A percentile compares a stretch with the other conserved stretches of the same genome.
These are phyloP conservation scores for Rhinogobius similis DNA, from an alignment of 2,113 vertebrate species.

Conservation along the genomic window DNA sequence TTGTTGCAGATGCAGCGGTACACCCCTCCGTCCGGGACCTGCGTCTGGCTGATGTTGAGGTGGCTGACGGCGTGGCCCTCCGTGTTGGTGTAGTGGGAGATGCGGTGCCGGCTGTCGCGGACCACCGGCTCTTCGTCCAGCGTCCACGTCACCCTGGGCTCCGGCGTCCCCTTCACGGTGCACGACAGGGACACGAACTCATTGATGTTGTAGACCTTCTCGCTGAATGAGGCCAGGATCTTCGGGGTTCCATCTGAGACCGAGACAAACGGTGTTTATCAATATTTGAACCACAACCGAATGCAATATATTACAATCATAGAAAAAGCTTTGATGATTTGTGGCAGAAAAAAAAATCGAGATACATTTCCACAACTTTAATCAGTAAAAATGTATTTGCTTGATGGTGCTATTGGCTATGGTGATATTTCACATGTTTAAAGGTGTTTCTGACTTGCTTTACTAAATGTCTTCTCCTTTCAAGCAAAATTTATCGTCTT, in stretches of 20 bases:
- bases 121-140: constrained; percentile 92
- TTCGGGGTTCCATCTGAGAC: constrained; percentile 95
- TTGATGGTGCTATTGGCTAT: too few species aligned
- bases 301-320: not conserved
- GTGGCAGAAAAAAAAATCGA: too few species aligned
- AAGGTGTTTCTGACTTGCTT: too few species aligned
- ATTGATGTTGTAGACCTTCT: constrained; percentile 94
- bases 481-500: too few species aligned
- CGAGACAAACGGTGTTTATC: not conserved
- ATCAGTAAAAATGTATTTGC: too few species aligned
- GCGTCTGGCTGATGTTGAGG: constrained; percentile 94
- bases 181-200: constrained; percentile 95
- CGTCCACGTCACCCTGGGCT: constrained; percentile 91
- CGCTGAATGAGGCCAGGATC: constrained; percentile 95
- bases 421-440: too few species aligned
- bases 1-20: constrained; percentile 99
- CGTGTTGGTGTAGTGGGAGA: constrained; percentile 88
- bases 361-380: too few species aligned
- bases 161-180: constrained; percentile 92
- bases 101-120: constrained; percentile 89
- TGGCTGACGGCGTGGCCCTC: constrained; percentile 96
- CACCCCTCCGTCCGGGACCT: constrained; percentile 94
- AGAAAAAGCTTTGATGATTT: too few species aligned
- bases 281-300: not conserved
- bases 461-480: too few species aligned